phyloP scores from a whole-genome alignment of 2,113 vertebrate species.

The Progne subis region DNA sequence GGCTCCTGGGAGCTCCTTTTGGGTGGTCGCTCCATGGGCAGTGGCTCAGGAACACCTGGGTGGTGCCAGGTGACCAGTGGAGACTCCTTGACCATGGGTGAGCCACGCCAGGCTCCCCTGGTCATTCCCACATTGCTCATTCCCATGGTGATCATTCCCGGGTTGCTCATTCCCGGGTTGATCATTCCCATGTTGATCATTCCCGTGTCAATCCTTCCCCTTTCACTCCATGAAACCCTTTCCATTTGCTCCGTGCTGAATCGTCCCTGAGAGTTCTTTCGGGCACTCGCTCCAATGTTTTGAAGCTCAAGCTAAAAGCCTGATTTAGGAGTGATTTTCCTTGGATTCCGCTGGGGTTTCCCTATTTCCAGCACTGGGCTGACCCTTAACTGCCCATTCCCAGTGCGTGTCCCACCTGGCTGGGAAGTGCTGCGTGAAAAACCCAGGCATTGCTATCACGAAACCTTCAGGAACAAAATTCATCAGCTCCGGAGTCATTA shows the following conservation, averaged over 20 bases:
- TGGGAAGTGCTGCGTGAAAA: neutral
- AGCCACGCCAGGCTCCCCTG: too few relatives aligned
- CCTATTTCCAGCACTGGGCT: neutral
- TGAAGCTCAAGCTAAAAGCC: neutral
- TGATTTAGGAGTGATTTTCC: neutral
- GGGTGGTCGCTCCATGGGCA: too few relatives aligned
- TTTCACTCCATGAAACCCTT: neutral
- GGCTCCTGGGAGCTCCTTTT: too few relatives aligned
- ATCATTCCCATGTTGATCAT: accelerated
- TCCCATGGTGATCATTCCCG: too few relatives aligned
- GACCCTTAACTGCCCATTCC: slow-evolving; percentile 1
- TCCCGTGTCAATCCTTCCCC: neutral
- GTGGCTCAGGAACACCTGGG: too few relatives aligned
- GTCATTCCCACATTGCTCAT: too few relatives aligned
- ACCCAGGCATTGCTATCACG: neutral
- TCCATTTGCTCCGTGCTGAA: neutral
- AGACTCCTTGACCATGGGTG: too few relatives aligned
- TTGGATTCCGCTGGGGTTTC: neutral
- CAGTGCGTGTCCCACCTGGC: neutral
- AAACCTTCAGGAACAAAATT: slow-evolving; percentile 32
- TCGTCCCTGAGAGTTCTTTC: neutral
- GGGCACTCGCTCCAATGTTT: neutral
- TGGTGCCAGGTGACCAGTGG: too few relatives aligned
- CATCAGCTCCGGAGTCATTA: neutral
- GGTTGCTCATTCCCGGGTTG: neutral